phyloP scores from a whole-genome alignment of 2,797 vertebrate species.

The Falco columbarius region DNA sequence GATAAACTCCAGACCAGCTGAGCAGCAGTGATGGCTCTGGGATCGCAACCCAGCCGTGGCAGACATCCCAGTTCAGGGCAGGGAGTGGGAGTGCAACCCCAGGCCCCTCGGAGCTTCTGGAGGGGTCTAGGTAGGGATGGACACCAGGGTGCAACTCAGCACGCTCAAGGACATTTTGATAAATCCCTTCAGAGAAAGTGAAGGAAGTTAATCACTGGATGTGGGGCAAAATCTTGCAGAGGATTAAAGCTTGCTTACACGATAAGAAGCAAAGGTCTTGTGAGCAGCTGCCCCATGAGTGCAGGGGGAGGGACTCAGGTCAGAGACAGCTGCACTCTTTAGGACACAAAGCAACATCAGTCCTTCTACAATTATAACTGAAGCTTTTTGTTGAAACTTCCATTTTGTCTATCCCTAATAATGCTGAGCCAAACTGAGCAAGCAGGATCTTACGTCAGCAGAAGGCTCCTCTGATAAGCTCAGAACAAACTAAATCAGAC shows the following conservation, averaged over 20 bases:
- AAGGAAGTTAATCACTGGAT: neutral
- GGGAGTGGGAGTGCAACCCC: fast-evolving
- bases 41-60: neutral
- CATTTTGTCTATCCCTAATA: neutral
- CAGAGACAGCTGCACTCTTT: neutral
- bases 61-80: neutral
- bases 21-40: neutral
- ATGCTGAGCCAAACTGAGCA: neutral
- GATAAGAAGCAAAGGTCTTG: neutral
- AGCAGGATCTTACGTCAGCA: neutral
- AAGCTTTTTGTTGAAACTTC: neutral
- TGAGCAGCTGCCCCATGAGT: neutral
- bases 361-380: neutral
- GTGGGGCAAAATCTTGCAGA: neutral
- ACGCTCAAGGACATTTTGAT: fast-evolving
- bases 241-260: slow-evolving; percentile 23
- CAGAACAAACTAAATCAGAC: neutral
- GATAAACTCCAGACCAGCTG: neutral
- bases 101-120: fast-evolving
- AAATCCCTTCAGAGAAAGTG: neutral
- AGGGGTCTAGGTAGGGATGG: neutral
- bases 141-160: fast-evolving
- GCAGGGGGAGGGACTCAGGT: neutral
- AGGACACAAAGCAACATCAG: neutral
- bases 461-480: neutral